phyloP scores from a whole-genome alignment of 2,113 vertebrate species.

The Camelus dromedarius region DNA sequence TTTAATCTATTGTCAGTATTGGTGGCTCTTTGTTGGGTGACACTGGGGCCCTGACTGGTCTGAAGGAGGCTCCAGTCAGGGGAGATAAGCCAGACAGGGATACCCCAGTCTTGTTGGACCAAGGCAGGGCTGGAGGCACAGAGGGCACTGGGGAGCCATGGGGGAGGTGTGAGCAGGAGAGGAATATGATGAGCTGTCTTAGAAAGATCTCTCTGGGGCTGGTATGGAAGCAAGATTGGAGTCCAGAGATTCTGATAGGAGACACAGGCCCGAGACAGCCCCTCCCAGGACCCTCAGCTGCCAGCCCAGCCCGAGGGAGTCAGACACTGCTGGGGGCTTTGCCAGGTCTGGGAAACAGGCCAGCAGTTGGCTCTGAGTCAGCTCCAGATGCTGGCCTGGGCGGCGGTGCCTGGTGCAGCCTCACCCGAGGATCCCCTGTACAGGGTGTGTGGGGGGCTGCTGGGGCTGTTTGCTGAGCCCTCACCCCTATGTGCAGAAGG shows the following conservation, averaged over 20 bases:
- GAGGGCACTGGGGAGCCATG: not conserved
- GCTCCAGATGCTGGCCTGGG: slow-evolving; percentile 60
- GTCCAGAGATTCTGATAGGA: not conserved
- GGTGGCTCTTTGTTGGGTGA: not conserved
- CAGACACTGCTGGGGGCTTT: not conserved
- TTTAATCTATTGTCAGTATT: not conserved
- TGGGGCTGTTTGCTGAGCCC: not conserved
- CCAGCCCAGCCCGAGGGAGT: not conserved
- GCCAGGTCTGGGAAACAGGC: slow-evolving; percentile 69
- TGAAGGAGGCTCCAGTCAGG: not conserved
- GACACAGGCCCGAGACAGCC: not conserved
- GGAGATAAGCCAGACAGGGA: not conserved
- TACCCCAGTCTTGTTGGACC: not conserved
- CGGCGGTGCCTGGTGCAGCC: slow-evolving; percentile 72
- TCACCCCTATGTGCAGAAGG: not conserved
- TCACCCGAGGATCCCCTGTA: slow-evolving; percentile 47
- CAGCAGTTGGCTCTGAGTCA: slow-evolving; percentile 65
- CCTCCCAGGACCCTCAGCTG: not conserved
- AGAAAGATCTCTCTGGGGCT: not conserved
- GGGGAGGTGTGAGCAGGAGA: not conserved
- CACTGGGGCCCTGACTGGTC: not conserved
- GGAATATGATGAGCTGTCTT: too few species aligned
- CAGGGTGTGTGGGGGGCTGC: not conserved
- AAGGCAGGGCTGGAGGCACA: not conserved
- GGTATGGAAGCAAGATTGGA: too few species aligned